Conservation (phyloP, 2,888 invertebrate species). For the Acanthococcus lagerstroemiae region DNA sequence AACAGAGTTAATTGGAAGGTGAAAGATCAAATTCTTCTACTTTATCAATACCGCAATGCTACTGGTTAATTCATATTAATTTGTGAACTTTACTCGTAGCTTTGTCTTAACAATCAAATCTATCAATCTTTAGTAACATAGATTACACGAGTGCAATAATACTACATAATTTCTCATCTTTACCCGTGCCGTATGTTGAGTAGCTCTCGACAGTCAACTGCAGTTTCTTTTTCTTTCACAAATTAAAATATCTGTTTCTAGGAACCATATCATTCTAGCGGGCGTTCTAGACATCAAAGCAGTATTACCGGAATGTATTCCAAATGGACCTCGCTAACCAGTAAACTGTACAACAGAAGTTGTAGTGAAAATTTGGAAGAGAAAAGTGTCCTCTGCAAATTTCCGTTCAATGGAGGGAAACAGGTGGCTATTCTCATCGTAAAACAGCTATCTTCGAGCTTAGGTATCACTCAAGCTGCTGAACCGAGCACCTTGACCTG, state of each 20-base stretch:
- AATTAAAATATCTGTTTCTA: slow-evolving; percentile 1
- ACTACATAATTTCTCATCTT: too few relatives aligned
- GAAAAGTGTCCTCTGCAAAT: slow-evolving; percentile 67
- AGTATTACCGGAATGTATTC: slow-evolving; percentile 54
- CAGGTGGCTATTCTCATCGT: slow-evolving; percentile 75
- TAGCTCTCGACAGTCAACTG: neutral
- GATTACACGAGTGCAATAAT: too few relatives aligned
- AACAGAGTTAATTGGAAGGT: slow-evolving; percentile 71
- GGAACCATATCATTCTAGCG: slow-evolving; percentile 23
- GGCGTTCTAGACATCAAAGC: slow-evolving; percentile 9
- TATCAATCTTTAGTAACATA: too few relatives aligned
- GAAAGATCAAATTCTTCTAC: slow-evolving; percentile 36
- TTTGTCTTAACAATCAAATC: too few relatives aligned
- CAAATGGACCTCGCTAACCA: slow-evolving; percentile 68
- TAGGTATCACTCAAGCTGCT: slow-evolving; percentile 64
- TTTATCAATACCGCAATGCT: neutral
- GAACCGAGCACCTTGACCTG: slow-evolving; percentile 74
- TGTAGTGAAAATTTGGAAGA: slow-evolving; percentile 42
- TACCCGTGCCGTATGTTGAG: too few relatives aligned
- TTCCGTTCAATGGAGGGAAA: slow-evolving; percentile 59
- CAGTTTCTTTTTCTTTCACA: neutral
- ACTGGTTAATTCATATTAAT: too few relatives aligned
- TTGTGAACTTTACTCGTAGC: too few relatives aligned
- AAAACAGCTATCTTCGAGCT: slow-evolving; percentile 59
- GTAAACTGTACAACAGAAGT: slow-evolving; percentile 41